Evolutionary conservation across 2,888 invertebrate species (phyloP).

Genomic region (Dicyrtomina minuta): DNA sequence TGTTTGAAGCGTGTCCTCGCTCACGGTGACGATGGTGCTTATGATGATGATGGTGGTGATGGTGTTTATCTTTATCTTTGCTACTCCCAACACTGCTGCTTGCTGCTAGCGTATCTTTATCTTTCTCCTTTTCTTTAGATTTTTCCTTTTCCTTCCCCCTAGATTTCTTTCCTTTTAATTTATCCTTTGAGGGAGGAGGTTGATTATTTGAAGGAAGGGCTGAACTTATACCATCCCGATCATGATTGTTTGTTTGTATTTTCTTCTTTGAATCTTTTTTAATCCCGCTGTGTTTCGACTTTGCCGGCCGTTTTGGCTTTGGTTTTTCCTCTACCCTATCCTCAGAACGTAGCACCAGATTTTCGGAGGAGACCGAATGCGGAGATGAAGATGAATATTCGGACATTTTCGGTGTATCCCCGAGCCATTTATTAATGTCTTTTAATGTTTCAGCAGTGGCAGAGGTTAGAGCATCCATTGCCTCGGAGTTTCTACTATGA

Average conservation of each 20-base stretch:
- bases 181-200: constrained; percentile 4
- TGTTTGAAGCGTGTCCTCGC: neutral
- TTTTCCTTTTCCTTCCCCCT: constrained; percentile 8
- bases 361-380: constrained; percentile 20
- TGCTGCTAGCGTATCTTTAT: constrained; percentile 4
- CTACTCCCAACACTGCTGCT: neutral
- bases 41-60: constrained; percentile 31
- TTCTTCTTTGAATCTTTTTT: constrained; percentile 4
- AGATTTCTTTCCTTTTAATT: neutral
- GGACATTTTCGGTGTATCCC: constrained; percentile 67
- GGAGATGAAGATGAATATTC: constrained; percentile 39
- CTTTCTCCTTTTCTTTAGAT: constrained; percentile 2
- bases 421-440: constrained; percentile 86
- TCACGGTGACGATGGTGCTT: constrained; percentile 5
- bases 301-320: neutral
- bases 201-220: neutral
- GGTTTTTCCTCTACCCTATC: constrained; percentile 5
- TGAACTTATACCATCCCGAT: constrained; percentile 8
- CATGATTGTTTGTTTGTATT: neutral
- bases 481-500: constrained; percentile 62
- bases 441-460: constrained; percentile 70
- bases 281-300: constrained; percentile 1
- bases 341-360: constrained; percentile 19
- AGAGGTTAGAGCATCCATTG: constrained; percentile 68
- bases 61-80: constrained; percentile 26